A percentile compares a stretch with the other conserved stretches of the same genome.
Conservation (phyloP, 2,113 vertebrate species). For the Sisor rabdophorus region DNA sequence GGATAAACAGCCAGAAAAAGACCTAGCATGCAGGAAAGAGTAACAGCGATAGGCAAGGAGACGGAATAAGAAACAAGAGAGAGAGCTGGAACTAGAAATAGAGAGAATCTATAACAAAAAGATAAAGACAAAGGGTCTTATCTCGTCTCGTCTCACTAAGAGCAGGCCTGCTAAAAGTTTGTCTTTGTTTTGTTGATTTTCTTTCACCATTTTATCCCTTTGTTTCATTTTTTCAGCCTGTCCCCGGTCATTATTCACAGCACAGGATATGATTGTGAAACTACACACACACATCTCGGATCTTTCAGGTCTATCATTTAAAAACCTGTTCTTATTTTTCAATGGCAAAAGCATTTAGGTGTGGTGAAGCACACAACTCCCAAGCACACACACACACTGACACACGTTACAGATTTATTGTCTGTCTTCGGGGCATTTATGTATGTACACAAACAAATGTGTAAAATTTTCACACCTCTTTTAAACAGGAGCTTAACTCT, state of each 20-base stretch:
- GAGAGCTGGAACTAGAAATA: too few species aligned
- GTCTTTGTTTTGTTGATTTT: too few species aligned
- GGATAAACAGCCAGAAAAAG: too few species aligned
- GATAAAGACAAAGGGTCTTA: too few species aligned
- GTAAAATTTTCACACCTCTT: conserved; percentile 7
- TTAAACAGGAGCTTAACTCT: background rate
- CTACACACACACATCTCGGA: background rate
- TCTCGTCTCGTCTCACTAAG: too few species aligned
- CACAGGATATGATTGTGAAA: conserved; percentile 6
- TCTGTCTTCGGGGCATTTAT: background rate
- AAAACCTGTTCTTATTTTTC: conserved; percentile 37
- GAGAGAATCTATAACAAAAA: too few species aligned
- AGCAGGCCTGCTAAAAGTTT: too few species aligned
- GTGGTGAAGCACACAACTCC: conserved; percentile 1
- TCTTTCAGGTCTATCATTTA: conserved; percentile 17
- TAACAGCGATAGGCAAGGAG: too few species aligned
- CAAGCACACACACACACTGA: background rate
- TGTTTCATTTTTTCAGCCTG: background rate
- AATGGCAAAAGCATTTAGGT: conserved; percentile 8
- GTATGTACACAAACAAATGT: background rate
- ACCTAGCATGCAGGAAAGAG: too few species aligned
- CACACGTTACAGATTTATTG: background rate
- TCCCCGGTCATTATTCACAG: background rate
- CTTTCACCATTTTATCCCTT: too few species aligned
- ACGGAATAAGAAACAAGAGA: too few species aligned